Percentiles rank a stretch among this genome's conserved stretches.
phyloP scores from a whole-genome alignment of 2,113 vertebrate species.

The Brachyistius frenatus region DNA sequence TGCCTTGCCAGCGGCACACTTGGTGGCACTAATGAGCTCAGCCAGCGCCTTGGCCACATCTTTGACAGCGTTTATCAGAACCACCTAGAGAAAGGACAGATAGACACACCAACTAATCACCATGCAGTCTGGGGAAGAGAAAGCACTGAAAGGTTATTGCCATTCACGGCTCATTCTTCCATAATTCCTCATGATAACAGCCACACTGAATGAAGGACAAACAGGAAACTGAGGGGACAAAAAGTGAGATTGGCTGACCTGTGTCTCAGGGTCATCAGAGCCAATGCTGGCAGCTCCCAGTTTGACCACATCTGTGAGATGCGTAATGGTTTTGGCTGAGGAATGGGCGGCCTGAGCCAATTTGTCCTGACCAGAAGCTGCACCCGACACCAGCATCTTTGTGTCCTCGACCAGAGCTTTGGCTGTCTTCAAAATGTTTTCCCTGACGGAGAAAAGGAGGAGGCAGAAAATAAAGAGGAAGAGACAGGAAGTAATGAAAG shows the following conservation, averaged over 20 bases:
- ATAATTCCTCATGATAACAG: not conserved
- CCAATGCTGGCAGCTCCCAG: constrained; percentile 95
- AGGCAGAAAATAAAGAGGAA: not conserved
- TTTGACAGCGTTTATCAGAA: constrained; percentile 98
- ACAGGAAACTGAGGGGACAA: not conserved
- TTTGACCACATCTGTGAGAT: constrained; percentile 97
- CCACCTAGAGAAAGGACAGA: constrained; percentile 86
- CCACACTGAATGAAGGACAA: not conserved
- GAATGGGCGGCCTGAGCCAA: constrained; percentile 96
- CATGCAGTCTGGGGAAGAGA: not conserved
- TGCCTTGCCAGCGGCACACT: constrained; percentile 95
- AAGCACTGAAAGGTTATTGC: constrained; percentile 9
- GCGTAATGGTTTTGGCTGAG: constrained; percentile 98
- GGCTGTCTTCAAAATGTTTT: constrained; percentile 98
- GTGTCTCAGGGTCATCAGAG: constrained; percentile 95
- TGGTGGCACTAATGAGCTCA: constrained; percentile 97
- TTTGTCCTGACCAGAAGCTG: constrained; percentile 95
- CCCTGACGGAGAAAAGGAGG: constrained; percentile 80
- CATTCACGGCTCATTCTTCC: constrained; percentile 10
- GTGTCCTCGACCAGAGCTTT: constrained; percentile 99
- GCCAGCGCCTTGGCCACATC: constrained; percentile 98
- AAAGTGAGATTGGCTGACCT: constrained; percentile 81
- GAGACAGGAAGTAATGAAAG: not conserved
- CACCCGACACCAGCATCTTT: constrained; percentile 95
- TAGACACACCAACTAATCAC: constrained; percentile 5